These are phyloP conservation scores for Zaprionus obscuricornis DNA, from an alignment of 2,888 invertebrate genomes.

Conservation along the genomic window DNA sequence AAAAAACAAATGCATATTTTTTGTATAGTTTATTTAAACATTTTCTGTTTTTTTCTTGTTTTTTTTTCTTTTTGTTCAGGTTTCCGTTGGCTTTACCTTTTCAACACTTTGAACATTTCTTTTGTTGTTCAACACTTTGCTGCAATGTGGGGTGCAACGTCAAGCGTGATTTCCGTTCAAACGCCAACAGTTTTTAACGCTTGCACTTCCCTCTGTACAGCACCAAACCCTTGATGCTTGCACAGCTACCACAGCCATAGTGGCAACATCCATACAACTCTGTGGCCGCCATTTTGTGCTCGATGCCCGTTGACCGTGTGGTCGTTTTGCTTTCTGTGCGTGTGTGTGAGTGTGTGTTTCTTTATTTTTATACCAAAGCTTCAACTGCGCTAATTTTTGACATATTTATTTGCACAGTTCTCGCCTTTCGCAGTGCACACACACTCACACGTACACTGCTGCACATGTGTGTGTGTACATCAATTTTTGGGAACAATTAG, in stretches of 20 bases:
- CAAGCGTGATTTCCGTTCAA: slow-evolving; percentile 72
- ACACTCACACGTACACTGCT: background rate
- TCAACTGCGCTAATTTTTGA: slow-evolving; percentile 60
- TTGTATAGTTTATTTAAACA: background rate
- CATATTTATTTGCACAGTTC: slow-evolving; percentile 58
- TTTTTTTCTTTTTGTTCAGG: slow-evolving; percentile 1
- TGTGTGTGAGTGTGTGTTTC: slow-evolving; percentile 22
- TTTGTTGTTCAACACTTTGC: slow-evolving; percentile 51
- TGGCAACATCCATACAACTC: slow-evolving; percentile 9
- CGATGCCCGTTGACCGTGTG: slow-evolving; percentile 13
- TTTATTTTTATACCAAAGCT: slow-evolving; percentile 36
- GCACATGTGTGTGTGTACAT: slow-evolving; percentile 19
- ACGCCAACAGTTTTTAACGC: slow-evolving; percentile 23
- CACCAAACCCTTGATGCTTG: background rate
- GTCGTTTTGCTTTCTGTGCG: slow-evolving; percentile 23
- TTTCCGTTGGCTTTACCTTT: background rate
- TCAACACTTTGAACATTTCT: slow-evolving; percentile 2
- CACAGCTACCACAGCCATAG: background rate
- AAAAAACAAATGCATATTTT: too few relatives aligned
- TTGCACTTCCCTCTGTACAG: background rate
- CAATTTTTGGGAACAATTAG: slow-evolving; percentile 55
- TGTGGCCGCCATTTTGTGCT: slow-evolving; percentile 43
- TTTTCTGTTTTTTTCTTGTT: slow-evolving; percentile 5
- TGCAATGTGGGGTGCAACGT: slow-evolving; percentile 34
- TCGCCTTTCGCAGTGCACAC: slow-evolving; percentile 19